A percentile compares a stretch with the other conserved stretches of the same genome.
Evolutionary conservation across 2,113 vertebrate genomes (phyloP).

Genomic region (Tympanuchus pallidicinctus): DNA sequence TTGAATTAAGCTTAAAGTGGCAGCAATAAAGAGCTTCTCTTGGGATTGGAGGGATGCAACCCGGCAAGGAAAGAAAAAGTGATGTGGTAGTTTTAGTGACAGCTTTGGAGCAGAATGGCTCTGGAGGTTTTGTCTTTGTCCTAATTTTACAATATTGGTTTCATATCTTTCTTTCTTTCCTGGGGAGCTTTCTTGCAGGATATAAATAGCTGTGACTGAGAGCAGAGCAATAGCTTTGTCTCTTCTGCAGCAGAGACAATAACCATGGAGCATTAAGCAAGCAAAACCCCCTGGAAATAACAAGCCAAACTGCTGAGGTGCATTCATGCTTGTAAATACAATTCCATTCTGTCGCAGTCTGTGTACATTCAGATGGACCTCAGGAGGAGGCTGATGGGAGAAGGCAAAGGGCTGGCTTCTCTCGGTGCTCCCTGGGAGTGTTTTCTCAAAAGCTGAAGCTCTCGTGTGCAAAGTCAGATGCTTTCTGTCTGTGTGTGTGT

Average conservation of each 20-base stretch:
- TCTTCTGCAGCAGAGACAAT: neutral
- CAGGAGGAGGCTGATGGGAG: neutral
- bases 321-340: neutral
- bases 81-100: neutral
- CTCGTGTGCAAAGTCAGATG: neutral
- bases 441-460: neutral
- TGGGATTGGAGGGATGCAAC: neutral
- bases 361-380: neutral
- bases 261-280: neutral
- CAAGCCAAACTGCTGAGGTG: neutral
- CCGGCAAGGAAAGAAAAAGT: neutral
- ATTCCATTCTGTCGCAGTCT: neutral
- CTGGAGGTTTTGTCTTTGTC: neutral
- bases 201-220: neutral
- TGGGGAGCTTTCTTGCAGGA: neutral
- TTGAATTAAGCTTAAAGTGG: neutral
- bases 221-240: neutral
- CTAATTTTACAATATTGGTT: slow-evolving; percentile 1
- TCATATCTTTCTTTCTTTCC: neutral
- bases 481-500: fast-evolving
- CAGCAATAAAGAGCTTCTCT: neutral
- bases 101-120: neutral
- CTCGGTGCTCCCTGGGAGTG: neutral
- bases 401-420: neutral
- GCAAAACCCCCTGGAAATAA: neutral